Conservation (phyloP, 2,797 vertebrate genomes). For the Rhinella marina region DNA sequence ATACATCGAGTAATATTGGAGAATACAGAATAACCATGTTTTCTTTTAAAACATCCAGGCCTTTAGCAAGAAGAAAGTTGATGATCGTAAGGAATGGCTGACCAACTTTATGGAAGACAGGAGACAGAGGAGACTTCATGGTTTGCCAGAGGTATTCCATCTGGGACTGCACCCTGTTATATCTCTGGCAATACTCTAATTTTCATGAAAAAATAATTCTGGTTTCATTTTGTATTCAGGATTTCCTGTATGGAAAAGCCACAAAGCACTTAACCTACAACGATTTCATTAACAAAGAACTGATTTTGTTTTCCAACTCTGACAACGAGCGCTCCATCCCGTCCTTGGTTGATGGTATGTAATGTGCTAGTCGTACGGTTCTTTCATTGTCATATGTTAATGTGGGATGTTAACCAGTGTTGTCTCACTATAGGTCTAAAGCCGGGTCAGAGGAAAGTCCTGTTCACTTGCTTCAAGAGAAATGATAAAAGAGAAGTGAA, state of each 20-base stretch:
- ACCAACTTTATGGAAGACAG: conserved; percentile 93
- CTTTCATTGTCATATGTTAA: not conserved
- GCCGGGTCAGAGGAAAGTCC: conserved; percentile 95
- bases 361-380: not conserved
- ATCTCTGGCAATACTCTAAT: not conserved
- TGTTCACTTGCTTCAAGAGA: conserved; percentile 93
- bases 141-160: conserved; percentile 86
- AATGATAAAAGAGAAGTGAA: conserved; percentile 98
- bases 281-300: conserved; percentile 97
- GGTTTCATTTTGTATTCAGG: conserved; percentile 71
- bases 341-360: conserved; percentile 91
- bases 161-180: not conserved
- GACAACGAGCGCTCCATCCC: conserved; percentile 97
- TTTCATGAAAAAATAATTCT: not conserved
- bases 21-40: not conserved
- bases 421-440: conserved; percentile 83
- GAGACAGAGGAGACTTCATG: conserved; percentile 89
- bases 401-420: not conserved
- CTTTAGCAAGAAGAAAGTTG: conserved; percentile 97
- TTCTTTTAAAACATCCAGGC: conserved; percentile 75
- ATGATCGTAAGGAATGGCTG: conserved; percentile 97
- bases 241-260: conserved; percentile 89
- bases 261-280: conserved; percentile 89
- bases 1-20: no score
- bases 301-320: conserved; percentile 96